phyloP scores from a whole-genome alignment of 2,888 invertebrate species.

The Monoplex corrugatus region DNA sequence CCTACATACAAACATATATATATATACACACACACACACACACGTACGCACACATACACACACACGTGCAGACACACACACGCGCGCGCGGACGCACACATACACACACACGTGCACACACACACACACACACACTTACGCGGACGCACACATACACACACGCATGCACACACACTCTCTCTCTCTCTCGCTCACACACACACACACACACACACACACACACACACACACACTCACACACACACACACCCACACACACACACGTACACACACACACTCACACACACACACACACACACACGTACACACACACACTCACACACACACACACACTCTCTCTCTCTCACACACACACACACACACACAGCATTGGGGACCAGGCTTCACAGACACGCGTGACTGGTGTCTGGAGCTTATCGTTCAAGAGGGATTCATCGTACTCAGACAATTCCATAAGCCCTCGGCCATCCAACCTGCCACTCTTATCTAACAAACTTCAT shows the following conservation, averaged over 20 bases:
- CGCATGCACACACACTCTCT: background rate
- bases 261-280: background rate
- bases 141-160: background rate
- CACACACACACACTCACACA: background rate
- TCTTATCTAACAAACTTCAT: too few species aligned
- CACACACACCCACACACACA: conserved; percentile 12
- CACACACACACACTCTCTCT: background rate
- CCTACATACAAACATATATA: background rate
- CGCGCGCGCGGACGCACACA: background rate
- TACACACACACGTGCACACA: background rate
- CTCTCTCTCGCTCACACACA: background rate
- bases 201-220: background rate
- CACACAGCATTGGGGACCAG: too few species aligned
- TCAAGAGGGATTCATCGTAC: too few species aligned
- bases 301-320: conserved; percentile 14
- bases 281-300: background rate
- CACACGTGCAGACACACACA: background rate
- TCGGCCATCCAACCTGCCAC: too few species aligned
- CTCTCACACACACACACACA: background rate
- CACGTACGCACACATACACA: background rate
- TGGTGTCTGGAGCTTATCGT: too few species aligned
- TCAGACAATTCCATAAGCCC: too few species aligned
- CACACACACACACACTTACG: background rate
- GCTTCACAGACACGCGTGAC: too few species aligned
- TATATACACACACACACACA: background rate